Conservation (phyloP, 2,797 vertebrate genomes). For the Cynodonichthys magdalenae region DNA sequence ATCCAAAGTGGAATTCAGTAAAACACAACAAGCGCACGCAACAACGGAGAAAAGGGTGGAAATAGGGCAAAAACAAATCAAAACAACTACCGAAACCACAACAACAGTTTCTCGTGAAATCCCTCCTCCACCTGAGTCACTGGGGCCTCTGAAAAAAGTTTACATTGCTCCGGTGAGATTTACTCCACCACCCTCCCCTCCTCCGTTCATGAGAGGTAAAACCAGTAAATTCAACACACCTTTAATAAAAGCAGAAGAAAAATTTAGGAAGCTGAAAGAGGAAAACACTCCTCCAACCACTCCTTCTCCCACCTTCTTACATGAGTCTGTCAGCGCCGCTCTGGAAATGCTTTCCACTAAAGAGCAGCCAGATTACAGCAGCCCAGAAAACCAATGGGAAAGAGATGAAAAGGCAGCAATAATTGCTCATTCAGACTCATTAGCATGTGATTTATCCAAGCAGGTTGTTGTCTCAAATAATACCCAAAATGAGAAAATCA, state of each 20-base stretch:
- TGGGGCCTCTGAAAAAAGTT: constrained; percentile 70
- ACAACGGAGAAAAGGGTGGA: constrained; percentile 43
- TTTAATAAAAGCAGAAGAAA: constrained; percentile 92
- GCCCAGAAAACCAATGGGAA: constrained; percentile 55
- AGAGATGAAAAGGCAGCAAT: constrained; percentile 53
- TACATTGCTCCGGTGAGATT: constrained; percentile 78
- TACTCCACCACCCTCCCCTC: constrained; percentile 82
- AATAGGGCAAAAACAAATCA: constrained; percentile 49
- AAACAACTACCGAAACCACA: constrained; percentile 47
- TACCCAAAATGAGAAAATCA: constrained; percentile 57
- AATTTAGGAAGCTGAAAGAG: constrained; percentile 83
- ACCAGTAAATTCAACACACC: constrained; percentile 89
- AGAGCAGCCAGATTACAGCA: constrained; percentile 55
- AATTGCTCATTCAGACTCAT: constrained; percentile 52
- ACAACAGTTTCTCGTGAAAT: constrained; percentile 57
- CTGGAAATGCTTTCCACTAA: constrained; percentile 72
- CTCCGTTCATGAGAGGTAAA: constrained; percentile 78
- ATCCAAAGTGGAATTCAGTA: constrained; percentile 62
- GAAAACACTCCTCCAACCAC: constrained; percentile 75
- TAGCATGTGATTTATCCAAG: constrained; percentile 59
- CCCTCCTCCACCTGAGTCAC: constrained; percentile 70
- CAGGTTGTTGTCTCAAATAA: constrained; percentile 48
- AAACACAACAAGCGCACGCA: constrained; percentile 49
- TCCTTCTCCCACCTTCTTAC: constrained; percentile 62
- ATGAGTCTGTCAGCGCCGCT: constrained; percentile 70